Conservation (phyloP, 1,140 invertebrate species). For the Micrasema minimum region DNA sequence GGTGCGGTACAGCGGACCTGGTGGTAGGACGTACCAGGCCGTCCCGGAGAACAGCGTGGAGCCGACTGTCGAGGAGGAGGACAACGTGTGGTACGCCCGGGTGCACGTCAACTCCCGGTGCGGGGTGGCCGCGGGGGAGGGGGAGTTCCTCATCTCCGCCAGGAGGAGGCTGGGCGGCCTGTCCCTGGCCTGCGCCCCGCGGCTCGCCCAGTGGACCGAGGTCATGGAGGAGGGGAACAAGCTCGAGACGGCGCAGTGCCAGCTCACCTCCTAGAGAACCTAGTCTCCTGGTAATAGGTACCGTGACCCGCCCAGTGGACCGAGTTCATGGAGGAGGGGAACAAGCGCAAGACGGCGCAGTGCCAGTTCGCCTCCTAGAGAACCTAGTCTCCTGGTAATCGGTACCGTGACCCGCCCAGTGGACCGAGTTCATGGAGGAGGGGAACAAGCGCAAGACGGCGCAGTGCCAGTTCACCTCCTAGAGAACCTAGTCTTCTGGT, state of each 20-base stretch:
- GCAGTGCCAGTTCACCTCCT: conserved; percentile 73
- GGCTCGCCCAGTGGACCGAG: conserved; percentile 74
- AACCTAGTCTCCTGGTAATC: neutral
- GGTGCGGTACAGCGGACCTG: conserved; percentile 68
- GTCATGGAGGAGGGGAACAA: conserved; percentile 69
- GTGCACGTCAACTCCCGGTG: conserved; percentile 74
- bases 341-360: conserved; percentile 70
- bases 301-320: neutral
- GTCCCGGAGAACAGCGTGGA: conserved; percentile 52
- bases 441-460: conserved; percentile 70
- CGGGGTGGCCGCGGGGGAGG: conserved; percentile 75
- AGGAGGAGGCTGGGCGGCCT: conserved; percentile 76
- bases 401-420: neutral
- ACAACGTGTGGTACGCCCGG: conserved; percentile 58
- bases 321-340: conserved; percentile 68
- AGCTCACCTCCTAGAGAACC: conserved; percentile 64
- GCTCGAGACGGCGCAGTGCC: conserved; percentile 74
- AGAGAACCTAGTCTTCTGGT: conserved; percentile 11
- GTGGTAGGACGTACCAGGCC: conserved; percentile 55
- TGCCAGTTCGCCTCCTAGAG: conserved; percentile 70
- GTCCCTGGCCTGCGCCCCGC: conserved; percentile 78
- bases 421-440: conserved; percentile 64
- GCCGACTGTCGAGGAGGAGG: conserved; percentile 57
- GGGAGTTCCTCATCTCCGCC: conserved; percentile 85
- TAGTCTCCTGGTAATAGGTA: neutral